Base-by-base conservation (phyloP, 2,888 invertebrate genomes). In the Automeris io region DNA sequence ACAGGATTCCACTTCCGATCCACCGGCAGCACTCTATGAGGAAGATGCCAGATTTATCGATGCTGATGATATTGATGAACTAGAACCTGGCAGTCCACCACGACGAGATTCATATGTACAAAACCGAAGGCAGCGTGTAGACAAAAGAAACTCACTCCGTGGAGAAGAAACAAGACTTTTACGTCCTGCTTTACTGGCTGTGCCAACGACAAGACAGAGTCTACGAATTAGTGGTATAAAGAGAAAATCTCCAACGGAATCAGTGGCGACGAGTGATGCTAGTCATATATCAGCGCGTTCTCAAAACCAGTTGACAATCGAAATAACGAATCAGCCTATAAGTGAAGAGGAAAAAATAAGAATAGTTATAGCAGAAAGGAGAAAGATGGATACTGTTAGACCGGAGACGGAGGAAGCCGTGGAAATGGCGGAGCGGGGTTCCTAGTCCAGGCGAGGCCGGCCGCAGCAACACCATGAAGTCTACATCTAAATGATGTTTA, bases 351-450 rank as follows among this genome's bases (percentile, higher is more conserved):
- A 90, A 48, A 89, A 88, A 48, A 89, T 90, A 47, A 87, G 90
- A 59, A 88, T 89, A 63, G 89, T 90, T 39, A 90, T 90, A 52
- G 88, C 88, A 6, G 90, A 90, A 64, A 77, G 90, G 47, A 72
- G 90, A 46, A 89, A 89, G 61, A 77, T 89, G 34, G 90, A 90
- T 43, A 75, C 87, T 19, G 40, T 61, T n/a, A 65, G 69, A 43
- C 70, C 76, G 3, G 81, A 78, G 42, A 52, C 68, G 26, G 77
- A 73, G 23, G 81, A 81, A 16, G 63, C 61, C 23, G 80, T 83
- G 45, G 86, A 86, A 57, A 63, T 86, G 42, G 61, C 76, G 26
- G 86, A 85, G 56, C 70, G 76, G 44, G 78, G 76, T 42, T 85
- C 86, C 82, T 86, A 86, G 85, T 83, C 76, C 82, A 70, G 85